These are phyloP conservation scores for Andinoacara biseriatus DNA, from an alignment of 2,113 vertebrate genomes.

Conservation along the genomic window DNA sequence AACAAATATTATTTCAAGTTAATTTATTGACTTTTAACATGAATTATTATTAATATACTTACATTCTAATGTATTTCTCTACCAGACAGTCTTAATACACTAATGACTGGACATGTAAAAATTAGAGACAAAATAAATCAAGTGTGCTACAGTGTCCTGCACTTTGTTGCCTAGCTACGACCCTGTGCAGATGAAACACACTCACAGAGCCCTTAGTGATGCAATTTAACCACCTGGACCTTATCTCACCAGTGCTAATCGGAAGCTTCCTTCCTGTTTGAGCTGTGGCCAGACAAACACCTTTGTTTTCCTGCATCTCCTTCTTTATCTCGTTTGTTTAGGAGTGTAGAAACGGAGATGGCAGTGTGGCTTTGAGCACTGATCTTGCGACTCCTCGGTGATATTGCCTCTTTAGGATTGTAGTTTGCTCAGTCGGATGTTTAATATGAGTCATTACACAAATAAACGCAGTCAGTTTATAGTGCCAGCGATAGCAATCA, in stretches of 20 bases:
- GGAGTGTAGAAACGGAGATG: conserved; percentile 8
- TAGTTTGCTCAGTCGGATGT: conserved; percentile 30
- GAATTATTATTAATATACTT: neutral
- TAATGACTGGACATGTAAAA: conserved; percentile 1
- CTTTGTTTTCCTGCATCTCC: conserved; percentile 34
- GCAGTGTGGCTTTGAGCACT: conserved; percentile 36
- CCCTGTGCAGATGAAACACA: conserved; percentile 10
- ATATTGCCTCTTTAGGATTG: conserved; percentile 50
- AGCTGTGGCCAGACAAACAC: conserved; percentile 13
- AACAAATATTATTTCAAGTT: neutral
- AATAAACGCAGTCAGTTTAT: conserved; percentile 43
- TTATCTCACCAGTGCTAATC: conserved; percentile 60
- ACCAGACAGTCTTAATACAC: neutral
- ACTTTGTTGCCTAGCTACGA: neutral
- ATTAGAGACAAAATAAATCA: neutral
- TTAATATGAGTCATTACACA: conserved; percentile 58
- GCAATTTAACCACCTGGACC: conserved; percentile 25
- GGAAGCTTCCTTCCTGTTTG: conserved; percentile 48
- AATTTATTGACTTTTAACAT: neutral
- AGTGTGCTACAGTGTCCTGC: neutral
- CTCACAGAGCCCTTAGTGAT: neutral
- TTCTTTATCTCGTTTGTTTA: conserved; percentile 28
- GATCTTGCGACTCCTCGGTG: conserved; percentile 34
- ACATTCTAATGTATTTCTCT: neutral
- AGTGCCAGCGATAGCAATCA: conserved; percentile 26